Evolutionary conservation across 2,888 invertebrate species (phyloP), one percentile per base, ranked within the genome.

Genomic region (Cheilosia grossa): DNA sequence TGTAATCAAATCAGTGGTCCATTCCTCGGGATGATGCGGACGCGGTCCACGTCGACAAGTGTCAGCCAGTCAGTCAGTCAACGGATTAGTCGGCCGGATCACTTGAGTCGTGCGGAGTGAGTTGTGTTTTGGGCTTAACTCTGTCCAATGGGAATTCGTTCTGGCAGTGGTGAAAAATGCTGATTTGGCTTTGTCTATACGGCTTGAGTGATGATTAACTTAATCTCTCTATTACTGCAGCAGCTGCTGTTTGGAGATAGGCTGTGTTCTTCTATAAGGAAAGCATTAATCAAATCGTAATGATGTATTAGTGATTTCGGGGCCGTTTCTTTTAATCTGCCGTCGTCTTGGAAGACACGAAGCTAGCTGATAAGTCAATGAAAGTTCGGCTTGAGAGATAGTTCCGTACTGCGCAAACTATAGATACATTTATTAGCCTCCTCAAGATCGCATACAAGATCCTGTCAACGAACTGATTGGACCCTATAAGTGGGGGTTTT

Each of bases 1-100:
- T 85, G 81, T 85, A 85, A 85, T 85, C 85, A 85, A 85, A 85
- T 81, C 85, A 81, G 75, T 80, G 85, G 81, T 81, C 61, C 53
- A 58, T 70, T 75, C 64, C 66, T 70, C 72, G 44, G n/a, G 37
- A 37, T 21, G 54, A 64, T 69, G 58, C 10, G n/a, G 64, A 64
- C 47, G 67, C 42, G 13, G 21, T 67, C 49, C 64, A 59, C 61
- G 61, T 69, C 83, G 81, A 77, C 85, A 85, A 81, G 85, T 85
- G 85, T 81, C 81, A 80, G 80, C 37, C 78, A 70, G 78, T 70
- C 74, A 85, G 85, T 85, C 85, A 85, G 81, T 85, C 85, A 81
- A 63, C 77, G 85, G 81, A 75, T 85, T 77, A 81, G 72, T 72
- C 61, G 74, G 59, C 44, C 42, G 80, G 27, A 58, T 70, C 78